These are phyloP conservation scores for Varroa destructor DNA, from an alignment of 1,140 invertebrate species.

Conservation along the genomic window DNA sequence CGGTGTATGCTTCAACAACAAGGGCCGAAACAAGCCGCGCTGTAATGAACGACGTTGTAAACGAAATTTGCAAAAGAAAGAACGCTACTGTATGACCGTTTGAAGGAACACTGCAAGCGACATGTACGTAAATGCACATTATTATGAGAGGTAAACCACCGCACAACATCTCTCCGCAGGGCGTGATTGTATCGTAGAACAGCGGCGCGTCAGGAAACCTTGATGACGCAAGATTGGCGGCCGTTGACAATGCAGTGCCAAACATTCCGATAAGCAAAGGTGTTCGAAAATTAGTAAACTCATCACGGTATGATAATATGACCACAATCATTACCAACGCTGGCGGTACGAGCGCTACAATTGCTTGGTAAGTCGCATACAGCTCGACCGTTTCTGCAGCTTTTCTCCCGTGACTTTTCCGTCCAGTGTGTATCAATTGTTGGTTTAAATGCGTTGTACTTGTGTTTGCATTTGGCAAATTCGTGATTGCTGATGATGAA, in stretches of 20 bases:
- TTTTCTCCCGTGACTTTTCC: neutral
- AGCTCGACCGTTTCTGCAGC: constrained; percentile 7
- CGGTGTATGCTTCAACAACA: neutral
- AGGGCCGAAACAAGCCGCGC: neutral
- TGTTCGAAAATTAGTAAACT: constrained; percentile 1
- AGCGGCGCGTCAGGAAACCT: neutral
- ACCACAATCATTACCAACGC: neutral
- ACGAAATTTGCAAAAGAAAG: constrained; percentile 11
- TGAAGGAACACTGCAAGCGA: neutral
- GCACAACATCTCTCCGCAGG: neutral
- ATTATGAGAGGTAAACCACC: constrained; percentile 6
- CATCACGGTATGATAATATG: constrained; percentile 2
- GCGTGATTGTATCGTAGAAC: constrained; percentile 17
- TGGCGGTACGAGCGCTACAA: constrained; percentile 1
- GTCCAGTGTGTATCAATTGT: neutral
- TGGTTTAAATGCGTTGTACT: neutral
- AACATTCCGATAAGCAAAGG: constrained; percentile 1
- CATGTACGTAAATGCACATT: constrained; percentile 24
- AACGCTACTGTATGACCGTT: neutral
- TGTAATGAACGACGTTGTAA: neutral
- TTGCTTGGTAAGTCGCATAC: constrained; percentile 1
- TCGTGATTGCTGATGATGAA: neutral
- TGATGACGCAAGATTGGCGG: constrained; percentile 1
- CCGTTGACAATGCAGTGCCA: neutral
- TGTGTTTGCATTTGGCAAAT: neutral